Base-by-base conservation (phyloP, 2,888 invertebrate species). In the Omphaloscelis lunosa region DNA sequence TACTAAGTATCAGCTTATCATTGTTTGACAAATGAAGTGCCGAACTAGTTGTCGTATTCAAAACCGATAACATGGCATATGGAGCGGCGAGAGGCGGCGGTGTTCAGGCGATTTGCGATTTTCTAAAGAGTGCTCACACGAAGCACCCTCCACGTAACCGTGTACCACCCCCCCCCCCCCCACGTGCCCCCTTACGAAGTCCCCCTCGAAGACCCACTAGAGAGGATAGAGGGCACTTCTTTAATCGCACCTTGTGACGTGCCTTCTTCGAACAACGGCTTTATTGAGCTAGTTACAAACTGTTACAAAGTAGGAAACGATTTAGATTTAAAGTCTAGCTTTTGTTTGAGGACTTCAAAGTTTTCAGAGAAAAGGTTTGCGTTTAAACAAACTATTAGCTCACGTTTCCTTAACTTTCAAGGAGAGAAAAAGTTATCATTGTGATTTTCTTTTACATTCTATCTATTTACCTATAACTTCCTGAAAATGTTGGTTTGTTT, bases 71-170 rank as follows among this genome's bases (percentile, higher is more conserved):
- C 81, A 84, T 82, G 77, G 58, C 82, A 68, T 82, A 83, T 87
- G 89, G 79, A 87, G 75, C 65, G 80, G 75, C 75, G 86, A 87
- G 58, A 23, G 67, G 79, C 65, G 67, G 59, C 56, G 56, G 51
- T 15, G 72, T 51, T 83, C 87, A 27, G 77, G 65, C 93, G 94
- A 91, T 93, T 93, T 92, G 92, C 91, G 93, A 94, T 92, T 92
- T 91, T 86, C 88, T 90, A 90, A 91, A 95, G 95, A 93, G 95
- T 94, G 91, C 95, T 95, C 90, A 80, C 87, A 83, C 85, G 88
- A 86, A 95, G 95, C 88, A 92, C 92, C 90, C 95, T 95, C 86
- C 90, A 89, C 92, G 90, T 93, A 94, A 94, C 94, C 93, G 90
- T 90, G 86, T 88, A 82, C 82, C 89, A 75, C 81, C 83, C n/a